These are phyloP conservation scores for Agrochola circellaris DNA, from an alignment of 2,888 invertebrate genomes.

Conservation along the genomic window DNA sequence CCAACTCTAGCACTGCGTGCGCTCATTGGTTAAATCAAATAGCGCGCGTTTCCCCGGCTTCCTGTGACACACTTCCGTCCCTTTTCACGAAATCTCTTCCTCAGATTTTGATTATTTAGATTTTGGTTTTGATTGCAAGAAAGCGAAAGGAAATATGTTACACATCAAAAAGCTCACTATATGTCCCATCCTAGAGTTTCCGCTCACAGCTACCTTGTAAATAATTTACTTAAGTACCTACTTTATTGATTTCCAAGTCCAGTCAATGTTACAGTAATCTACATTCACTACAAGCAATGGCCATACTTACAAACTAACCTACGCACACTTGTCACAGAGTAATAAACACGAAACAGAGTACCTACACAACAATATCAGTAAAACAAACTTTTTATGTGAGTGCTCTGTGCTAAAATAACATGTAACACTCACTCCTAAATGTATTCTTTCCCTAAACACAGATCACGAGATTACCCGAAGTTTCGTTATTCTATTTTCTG, in stretches of 20 bases:
- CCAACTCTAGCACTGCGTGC: too few relatives aligned
- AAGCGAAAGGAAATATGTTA: too few relatives aligned
- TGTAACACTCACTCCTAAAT: constrained; percentile 26
- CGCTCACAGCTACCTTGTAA: neutral
- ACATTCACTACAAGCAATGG: constrained; percentile 11
- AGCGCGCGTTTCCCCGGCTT: too few relatives aligned
- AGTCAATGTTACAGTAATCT: neutral
- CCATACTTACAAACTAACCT: constrained; percentile 17
- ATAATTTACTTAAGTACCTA: neutral
- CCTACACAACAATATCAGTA: constrained; percentile 19
- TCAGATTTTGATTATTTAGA: too few relatives aligned
- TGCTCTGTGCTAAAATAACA: constrained; percentile 34
- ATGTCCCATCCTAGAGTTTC: too few relatives aligned
- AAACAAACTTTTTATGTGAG: constrained; percentile 38
- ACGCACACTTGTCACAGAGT: constrained; percentile 36
- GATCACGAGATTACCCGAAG: constrained; percentile 39
- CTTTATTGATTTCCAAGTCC: neutral
- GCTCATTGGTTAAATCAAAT: too few relatives aligned
- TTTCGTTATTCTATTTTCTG: constrained; percentile 51
- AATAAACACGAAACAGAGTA: constrained; percentile 37
- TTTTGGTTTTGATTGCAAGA: too few relatives aligned
- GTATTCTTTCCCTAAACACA: constrained; percentile 28
- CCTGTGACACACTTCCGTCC: too few relatives aligned
- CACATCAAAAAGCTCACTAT: too few relatives aligned
- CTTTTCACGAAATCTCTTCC: too few relatives aligned